Evolutionary conservation across 2,797 vertebrate species (phyloP), one percentile per base, ranked within the genome.

Genomic region (Catamblyrhynchus diadema): DNA sequence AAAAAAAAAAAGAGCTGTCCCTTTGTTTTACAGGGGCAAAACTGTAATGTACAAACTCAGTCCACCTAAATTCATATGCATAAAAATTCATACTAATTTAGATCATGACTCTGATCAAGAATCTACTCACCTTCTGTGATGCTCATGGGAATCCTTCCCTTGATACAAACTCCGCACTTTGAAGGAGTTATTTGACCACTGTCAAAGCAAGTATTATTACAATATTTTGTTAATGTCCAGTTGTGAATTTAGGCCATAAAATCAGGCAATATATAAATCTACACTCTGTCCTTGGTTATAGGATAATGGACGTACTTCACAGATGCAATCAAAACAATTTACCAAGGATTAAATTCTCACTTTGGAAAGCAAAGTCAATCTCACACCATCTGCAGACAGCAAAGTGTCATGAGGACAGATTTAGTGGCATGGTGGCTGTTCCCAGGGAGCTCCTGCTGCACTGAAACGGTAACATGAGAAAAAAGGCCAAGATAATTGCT

Each of bases 361-460:
- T 96, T 80, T 91, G 81, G 67, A 87, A 88, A 85, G 64, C 48
- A 50, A 88, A 93, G 88, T 44, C 84, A 87, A 70, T 84, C 86
- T 60, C 75, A 78, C 75, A 91, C 86, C 96, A 95, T 95, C 95
- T 95, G 95, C 78, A 94, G 93, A 87, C 53, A 95, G 56, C 51
- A 60, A 95, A 93, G 81, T 54, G 83, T 86, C 93, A 93, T 57
- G 72, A 92, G 87, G 90, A 94, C 78, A 93, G 82, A 95, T 96
- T 92, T 94, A 94, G 72, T 90, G 72, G 57, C 72, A 86, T 24
- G 10, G 67, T 82, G 72, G 86, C 8, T 73, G 86, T 85, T 95
- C 83, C 71, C 94, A 94, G 86, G 88, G 84, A 96, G 72, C 64
- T 96, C 75, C 86, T 89, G 83, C 93, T 94, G 69, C 81, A 59